These are phyloP conservation scores for Osmoderma eremita DNA, from an alignment of 2,888 invertebrate genomes.

Conservation along the genomic window DNA sequence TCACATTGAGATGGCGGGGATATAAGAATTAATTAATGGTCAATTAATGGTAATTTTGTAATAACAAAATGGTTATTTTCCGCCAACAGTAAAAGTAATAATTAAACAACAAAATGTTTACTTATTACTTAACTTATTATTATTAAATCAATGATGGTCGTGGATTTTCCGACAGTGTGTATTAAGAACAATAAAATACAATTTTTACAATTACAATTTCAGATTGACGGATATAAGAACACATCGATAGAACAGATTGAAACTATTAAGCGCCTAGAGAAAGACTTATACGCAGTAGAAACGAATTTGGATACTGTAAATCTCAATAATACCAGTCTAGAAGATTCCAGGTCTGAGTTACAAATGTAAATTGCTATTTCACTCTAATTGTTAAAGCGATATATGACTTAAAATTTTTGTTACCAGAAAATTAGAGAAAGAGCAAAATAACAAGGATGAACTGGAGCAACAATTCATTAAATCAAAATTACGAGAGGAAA, in stretches of 20 bases:
- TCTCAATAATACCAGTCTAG: conserved; percentile 26
- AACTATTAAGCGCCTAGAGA: conserved; percentile 44
- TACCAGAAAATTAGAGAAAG: conserved; percentile 33
- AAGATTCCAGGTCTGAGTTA: conserved; percentile 32
- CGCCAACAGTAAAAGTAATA: too few species aligned
- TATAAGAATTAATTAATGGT: too few species aligned
- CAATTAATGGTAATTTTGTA: too few species aligned
- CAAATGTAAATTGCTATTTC: conserved; percentile 21
- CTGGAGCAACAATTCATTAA: conserved; percentile 27
- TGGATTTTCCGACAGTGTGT: too few species aligned
- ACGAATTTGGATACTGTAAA: conserved; percentile 33
- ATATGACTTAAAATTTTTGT: neutral
- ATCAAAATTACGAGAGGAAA: conserved; percentile 17
- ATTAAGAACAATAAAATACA: too few species aligned
- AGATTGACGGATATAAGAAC: conserved; percentile 30
- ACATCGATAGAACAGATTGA: conserved; percentile 15
- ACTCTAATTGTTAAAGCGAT: neutral
- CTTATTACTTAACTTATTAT: too few species aligned
- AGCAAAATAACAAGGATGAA: conserved; percentile 13
- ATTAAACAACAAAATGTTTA: too few species aligned
- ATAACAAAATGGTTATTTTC: too few species aligned
- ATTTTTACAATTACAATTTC: conserved; percentile 11
- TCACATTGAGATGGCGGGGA: too few species aligned
- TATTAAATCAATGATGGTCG: too few species aligned
- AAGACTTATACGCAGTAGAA: conserved; percentile 40